Base-by-base conservation (phyloP, 2,888 invertebrate species). In the Myopa testacea region DNA sequence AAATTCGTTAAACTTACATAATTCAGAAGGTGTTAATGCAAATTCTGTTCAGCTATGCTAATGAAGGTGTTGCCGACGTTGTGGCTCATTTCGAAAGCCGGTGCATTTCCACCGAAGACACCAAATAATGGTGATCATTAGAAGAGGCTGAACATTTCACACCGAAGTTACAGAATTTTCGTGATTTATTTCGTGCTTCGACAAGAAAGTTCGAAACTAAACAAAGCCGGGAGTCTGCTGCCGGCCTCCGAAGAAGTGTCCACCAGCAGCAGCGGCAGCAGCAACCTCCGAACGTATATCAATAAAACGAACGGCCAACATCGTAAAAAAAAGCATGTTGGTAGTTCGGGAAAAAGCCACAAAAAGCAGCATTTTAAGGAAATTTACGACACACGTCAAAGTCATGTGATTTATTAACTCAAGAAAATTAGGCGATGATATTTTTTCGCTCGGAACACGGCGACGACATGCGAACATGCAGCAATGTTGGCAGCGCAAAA, bases 21-120 rank as follows among this genome's bases (percentile, higher is more conserved):
- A 86, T 84, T 82, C 83, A 85, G 85, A 85, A 85, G 85, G 85
- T 85, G 85, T 85, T 85, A 86, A 87, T 85, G 86, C 85, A 85
- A 85, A 85, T 86, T 82, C 78, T 16, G 75, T 83, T 82, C 83
- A 85, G 82, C 82, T 84, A 85, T 85, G 85, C 86, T 86, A 85
- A 85, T 85, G 85, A 85, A 81, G 82, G 82, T 82, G 84, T 83
- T 82, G 82, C 55, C 58, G 45, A 45, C 45, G 10, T 45, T 3
- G 45, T 45, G 45, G 45, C 3, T 45, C 45, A 72, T n/a, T 34
- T 72, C 60, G 60, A 50, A 60, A 52, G 26, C 52, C 19, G 26
- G 16, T 69, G 50, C 37, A 19, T 69, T 14, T 26, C 52, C 34
- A 34, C 26, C 34, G 52, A 69, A 69, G 10, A 52, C 62, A 10